Base-by-base conservation (phyloP, 2,113 vertebrate species). In the Ameiurus melas region DNA sequence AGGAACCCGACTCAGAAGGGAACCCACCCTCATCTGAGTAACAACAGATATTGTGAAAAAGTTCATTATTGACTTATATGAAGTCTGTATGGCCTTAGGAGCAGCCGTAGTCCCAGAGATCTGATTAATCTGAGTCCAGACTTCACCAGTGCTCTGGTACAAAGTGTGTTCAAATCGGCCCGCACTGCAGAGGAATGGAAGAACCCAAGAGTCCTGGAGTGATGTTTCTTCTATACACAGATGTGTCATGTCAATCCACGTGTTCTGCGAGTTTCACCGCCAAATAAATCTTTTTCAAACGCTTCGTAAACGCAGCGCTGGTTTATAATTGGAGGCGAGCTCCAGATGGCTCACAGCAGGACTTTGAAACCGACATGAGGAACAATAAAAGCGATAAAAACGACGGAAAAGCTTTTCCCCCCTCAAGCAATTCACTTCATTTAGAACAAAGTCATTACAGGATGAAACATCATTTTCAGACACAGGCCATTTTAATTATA, bases 301-400 rank as follows among this genome's bases (percentile, higher is more conserved):
- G 33, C 62, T 87, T 73, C 51, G 17, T n/a, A 25, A 80, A 81
- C n/a, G 83, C 82, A 66, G 58, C 51, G n/a, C n/a, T 77, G 80
- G 83, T 79, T 87, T 68, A 71, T 87, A 87, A 87, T 90, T 78
- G 60, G 77, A 58, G 58, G 47, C n/a, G 60, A 85, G 87, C 86
- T 90, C 77, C 86, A 87, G 83, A 87, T 87, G 83, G 83, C 89
- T 85, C 86, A 47, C 78, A 75, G 83, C 81, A 39, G 86, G 83
- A 80, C 86, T 90, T 87, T 85, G 55, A 87, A 87, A 87, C 19
- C 68, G 81, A 79, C 71, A 33, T 60, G 71, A 89, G 77, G 80
- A 68, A 84, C 87, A 84, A 51, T 51, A 53, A 78, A 78, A 78
- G 43, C n/a, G 89, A 58, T 77, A 36, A 82, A 87, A 90, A 64